These are phyloP conservation scores for Phyllotis vaccarum DNA, from an alignment of 2,797 vertebrate species.

Conservation along the genomic window DNA sequence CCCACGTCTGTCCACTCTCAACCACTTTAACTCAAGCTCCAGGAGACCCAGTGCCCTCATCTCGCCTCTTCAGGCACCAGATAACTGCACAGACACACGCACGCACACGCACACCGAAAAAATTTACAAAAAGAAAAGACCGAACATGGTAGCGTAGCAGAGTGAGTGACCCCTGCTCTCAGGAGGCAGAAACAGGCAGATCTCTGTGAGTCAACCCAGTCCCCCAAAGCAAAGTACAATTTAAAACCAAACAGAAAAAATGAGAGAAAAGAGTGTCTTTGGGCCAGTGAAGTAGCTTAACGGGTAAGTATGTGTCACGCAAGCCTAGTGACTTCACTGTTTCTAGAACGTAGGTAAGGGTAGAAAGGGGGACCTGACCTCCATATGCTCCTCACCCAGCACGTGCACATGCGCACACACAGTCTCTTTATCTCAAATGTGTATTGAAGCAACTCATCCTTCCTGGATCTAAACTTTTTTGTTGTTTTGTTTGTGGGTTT, in stretches of 20 bases:
- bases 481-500: no score
- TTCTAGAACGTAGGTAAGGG: neutral
- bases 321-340: neutral
- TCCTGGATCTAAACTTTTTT: neutral
- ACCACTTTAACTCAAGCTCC: neutral
- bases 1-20: neutral
- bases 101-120: fast-evolving
- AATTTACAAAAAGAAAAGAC: neutral
- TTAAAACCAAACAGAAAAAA: neutral
- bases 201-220: neutral
- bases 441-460: neutral
- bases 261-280: neutral
- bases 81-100: neutral
- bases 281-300: neutral
- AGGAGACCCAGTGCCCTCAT: neutral
- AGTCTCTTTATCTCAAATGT: neutral
- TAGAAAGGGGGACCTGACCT: neutral
- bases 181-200: neutral
- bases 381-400: neutral
- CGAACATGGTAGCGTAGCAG: neutral
- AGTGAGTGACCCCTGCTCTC: no score
- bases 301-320: neutral
- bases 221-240: neutral
- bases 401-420: neutral
- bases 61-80: neutral